Percentiles rank a stretch among this genome's conserved stretches.
Evolutionary conservation across 2,888 invertebrate genomes (phyloP).

Genomic region (Heliconius hortense): DNA sequence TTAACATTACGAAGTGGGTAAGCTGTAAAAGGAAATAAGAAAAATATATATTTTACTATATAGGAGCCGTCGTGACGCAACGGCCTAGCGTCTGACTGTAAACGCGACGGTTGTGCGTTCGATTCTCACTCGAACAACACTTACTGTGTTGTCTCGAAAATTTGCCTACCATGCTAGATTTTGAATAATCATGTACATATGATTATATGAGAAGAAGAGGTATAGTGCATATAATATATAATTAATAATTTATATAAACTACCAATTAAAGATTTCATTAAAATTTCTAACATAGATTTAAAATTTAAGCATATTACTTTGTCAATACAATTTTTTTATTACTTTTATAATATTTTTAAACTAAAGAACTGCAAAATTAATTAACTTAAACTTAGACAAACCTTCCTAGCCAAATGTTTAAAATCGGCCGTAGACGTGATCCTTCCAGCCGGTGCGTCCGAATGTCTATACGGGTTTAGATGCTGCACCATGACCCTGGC

Average conservation of each 20-base stretch:
- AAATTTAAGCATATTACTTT: too few relatives aligned
- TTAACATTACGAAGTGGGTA: conserved; percentile 97
- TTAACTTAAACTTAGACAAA: conserved; percentile 57
- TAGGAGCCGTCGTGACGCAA: too few relatives aligned
- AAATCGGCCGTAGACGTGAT: conserved; percentile 96
- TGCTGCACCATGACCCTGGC: conserved; percentile 92
- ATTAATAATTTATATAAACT: too few relatives aligned
- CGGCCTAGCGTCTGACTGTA: too few relatives aligned
- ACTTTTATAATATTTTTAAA: too few relatives aligned
- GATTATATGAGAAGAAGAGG: not conserved
- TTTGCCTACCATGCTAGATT: not conserved
- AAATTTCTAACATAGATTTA: too few relatives aligned
- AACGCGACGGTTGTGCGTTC: too few relatives aligned
- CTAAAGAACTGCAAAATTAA: not conserved
- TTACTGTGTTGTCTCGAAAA: too few relatives aligned
- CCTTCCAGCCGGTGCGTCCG: conserved; percentile 90
- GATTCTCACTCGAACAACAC: too few relatives aligned
- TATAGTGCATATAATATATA: too few relatives aligned
- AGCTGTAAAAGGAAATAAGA: conserved; percentile 81
- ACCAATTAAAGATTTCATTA: too few relatives aligned
- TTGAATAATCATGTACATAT: not conserved
- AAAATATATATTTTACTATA: not conserved
- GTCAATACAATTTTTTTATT: too few relatives aligned
- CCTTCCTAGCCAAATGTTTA: conserved; percentile 96
- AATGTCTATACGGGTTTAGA: conserved; percentile 93